Evolutionary conservation across 2,888 invertebrate species (phyloP).

Genomic region (Tipula vernalis): DNA sequence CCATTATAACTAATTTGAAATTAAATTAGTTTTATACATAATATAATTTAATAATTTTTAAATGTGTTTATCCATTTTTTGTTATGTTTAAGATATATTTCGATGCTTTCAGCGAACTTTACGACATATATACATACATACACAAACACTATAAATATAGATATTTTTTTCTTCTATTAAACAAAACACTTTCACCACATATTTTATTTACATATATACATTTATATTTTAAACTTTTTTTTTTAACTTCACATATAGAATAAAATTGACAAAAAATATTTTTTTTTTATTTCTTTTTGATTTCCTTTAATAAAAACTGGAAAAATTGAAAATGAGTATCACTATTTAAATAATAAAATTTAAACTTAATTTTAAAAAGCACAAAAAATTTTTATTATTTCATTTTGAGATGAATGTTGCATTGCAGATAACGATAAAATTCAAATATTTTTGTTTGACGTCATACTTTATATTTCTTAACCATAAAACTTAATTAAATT

Average conservation of each 20-base stretch:
- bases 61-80: not conserved
- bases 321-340: not conserved
- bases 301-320: not conserved
- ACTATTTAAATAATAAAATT: not conserved
- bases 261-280: not conserved
- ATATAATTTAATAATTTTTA: not conserved
- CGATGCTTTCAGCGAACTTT: not conserved
- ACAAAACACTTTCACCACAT: not conserved
- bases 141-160: not conserved
- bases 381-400: not conserved
- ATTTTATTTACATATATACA: not conserved
- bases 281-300: not conserved
- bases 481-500: not conserved
- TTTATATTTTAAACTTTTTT: not conserved
- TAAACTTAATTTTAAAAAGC: not conserved
- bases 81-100: not conserved
- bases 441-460: slow-evolving; percentile 5
- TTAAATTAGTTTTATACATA: not conserved
- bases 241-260: not conserved
- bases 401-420: slow-evolving; percentile 4
- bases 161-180: not conserved
- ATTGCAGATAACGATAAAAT: slow-evolving; percentile 13
- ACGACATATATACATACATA: not conserved
- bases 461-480: not conserved
- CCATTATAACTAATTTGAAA: slow-evolving; percentile 38